These are phyloP conservation scores for Ericerus pela DNA, from an alignment of 1,140 invertebrate genomes.

Conservation along the genomic window DNA sequence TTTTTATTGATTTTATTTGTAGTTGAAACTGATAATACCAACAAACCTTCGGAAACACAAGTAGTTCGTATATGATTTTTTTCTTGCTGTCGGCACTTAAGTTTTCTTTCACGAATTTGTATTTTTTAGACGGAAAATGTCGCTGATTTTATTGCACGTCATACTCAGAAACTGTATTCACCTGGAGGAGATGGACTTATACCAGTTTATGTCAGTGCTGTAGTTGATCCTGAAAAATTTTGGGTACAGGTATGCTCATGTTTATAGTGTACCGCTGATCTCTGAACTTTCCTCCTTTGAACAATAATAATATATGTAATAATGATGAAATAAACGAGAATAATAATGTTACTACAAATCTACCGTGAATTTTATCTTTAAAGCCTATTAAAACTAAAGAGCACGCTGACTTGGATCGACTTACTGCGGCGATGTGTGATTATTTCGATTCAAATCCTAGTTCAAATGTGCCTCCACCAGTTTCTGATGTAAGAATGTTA, in stretches of 20 bases:
- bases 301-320: neutral
- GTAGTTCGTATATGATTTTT: neutral
- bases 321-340: neutral
- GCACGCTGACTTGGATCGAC: neutral
- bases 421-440: neutral
- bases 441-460: neutral
- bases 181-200: constrained; percentile 37
- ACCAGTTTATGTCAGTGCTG: constrained; percentile 67
- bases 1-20: neutral
- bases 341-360: no score
- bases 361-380: no score
- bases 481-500: neutral
- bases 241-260: constrained; percentile 56
- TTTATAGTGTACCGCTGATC: no score
- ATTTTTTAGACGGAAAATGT: neutral
- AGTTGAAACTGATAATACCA: neutral
- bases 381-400: neutral
- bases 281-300: neutral
- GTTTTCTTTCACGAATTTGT: neutral
- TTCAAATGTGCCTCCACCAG: neutral
- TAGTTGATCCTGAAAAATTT: constrained; percentile 59
- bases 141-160: neutral
- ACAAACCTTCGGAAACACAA: neutral
- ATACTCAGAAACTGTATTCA: constrained; percentile 17
- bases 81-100: neutral